Evolutionary conservation across 2,888 invertebrate species (phyloP), one percentile per base, ranked within the genome.

Genomic region (Rhaphigaster nebulosa): DNA sequence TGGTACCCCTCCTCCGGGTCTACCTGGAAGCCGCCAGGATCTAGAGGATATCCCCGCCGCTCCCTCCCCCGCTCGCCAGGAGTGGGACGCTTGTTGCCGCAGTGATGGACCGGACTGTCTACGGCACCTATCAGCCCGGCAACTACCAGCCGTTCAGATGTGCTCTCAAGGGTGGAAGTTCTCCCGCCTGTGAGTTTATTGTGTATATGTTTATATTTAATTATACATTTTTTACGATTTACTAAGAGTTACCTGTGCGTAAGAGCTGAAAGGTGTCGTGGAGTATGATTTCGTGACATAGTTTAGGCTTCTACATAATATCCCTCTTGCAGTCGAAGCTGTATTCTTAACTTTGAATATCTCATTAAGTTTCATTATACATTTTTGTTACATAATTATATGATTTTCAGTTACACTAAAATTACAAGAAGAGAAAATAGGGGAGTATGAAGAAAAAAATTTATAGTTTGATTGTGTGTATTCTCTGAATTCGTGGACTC

Each of bases 51-150:
- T 84, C 84, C 87, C 54, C 50, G 87, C 87, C 23, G 87, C 34
- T 87, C 87, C 56, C 87, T 56, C 87, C 87, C 56, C 87, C 60
- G 45, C 60, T 41, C 56, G 65, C 26, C 45, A 84, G 84, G 84
- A 84, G 84, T 84, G 84, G 84, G 84, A 84, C n/a, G 84, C 15
- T n/a, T 4, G 23, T 18, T 23, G 34, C 50, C 5, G 60, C 89
- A 89, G 89, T 89, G 93, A 97, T 98, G 97, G 97, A 98, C 95
- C 96, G 97, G 94, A 97, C 97, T 94, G 97, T 97, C 97, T 98
- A 98, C 94, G 97, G 97, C 92, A 97, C 97, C 95, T 95, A 97
- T 93, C 96, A 96, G 94, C 97, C 97, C 90, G 97, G 97, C 93
- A 96, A 96, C 93, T 96, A 97, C 94, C 97, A 97, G 93, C 97